Evolutionary conservation across 2,888 invertebrate species (phyloP), one percentile per base, ranked within the genome.

Genomic region (Mythimna impura): DNA sequence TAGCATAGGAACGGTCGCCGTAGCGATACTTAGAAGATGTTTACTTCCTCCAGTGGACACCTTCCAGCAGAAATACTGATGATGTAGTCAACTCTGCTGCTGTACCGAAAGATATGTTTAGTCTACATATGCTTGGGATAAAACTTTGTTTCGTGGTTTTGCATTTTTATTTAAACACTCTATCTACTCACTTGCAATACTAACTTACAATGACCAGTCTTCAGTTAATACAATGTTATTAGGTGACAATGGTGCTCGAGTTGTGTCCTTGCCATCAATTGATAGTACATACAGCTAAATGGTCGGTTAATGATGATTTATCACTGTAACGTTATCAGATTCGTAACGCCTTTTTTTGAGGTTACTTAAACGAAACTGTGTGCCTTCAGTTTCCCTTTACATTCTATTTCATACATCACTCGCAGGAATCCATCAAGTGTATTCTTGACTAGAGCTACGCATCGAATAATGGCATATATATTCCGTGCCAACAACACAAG

Each of bases 351-450:
- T 3, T 40, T 40, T 40, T 40, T 40, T 40, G 5, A 43, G 43
- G 14, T 43, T 3, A 14, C 0, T 1, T 3, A 14, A 47, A 47
- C 14, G 14, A 0, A 43, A 3, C 43, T 43, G 4, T 7, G 43
- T 43, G 3, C 43, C 43, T 43, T 43, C 43, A 43, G 14, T 43
- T 43, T 43, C 4, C 14, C 3, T 43, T 43, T 43, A 14, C 14
- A 3, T 47, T 47, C 47, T 17, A 47, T 43, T 12, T 43, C 12
- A 25, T 40, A 22, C 2, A 20, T 50, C 17, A 66, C 14, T 10
- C 12, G 40, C 55, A 50, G 66, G 25, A 77, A 61, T 14, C 25
- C 2, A 61, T 66, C 55, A 52, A n/a, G 40, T 62, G 47, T 73
- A 64, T 73, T 74, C 1, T n/a, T 61, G 52, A 10, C 47, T 12